Evolutionary conservation across 2,113 vertebrate genomes (phyloP).

Genomic region (Thamnophis sirtalis): DNA sequence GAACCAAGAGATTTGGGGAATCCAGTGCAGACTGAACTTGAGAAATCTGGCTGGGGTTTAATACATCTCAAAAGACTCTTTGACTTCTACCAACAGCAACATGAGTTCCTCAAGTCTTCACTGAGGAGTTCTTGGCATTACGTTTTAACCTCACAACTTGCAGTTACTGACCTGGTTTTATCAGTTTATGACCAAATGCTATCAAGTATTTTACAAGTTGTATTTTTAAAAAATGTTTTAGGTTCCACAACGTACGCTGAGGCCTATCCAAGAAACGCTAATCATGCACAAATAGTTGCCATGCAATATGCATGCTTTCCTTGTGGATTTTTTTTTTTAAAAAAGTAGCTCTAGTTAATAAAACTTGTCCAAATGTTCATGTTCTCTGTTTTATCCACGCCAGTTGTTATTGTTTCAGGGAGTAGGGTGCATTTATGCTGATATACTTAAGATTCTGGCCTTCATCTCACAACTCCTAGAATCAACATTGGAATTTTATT

Average conservation of each 20-base stretch:
- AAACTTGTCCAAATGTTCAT: not conserved
- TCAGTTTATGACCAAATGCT: not conserved
- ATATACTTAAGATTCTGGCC: not conserved
- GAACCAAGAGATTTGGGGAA: constrained; percentile 79
- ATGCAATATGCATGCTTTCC: not conserved
- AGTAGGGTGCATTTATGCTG: not conserved
- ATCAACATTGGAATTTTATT: not conserved
- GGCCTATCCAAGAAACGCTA: not conserved
- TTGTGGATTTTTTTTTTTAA: not conserved
- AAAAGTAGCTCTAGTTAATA: not conserved
- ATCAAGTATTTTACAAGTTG: constrained; percentile 19
- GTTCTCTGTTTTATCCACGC: not conserved
- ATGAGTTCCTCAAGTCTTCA: constrained; percentile 4
- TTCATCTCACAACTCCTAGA: not conserved
- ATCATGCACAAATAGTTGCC: not conserved
- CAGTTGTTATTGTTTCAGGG: not conserved
- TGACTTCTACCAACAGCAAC: not conserved
- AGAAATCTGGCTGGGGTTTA: constrained; percentile 47
- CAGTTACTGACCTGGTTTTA: not conserved
- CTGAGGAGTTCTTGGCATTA: constrained; percentile 20
- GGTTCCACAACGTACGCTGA: not conserved
- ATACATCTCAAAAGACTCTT: constrained; percentile 4
- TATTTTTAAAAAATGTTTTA: not conserved
- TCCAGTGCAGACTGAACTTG: constrained; percentile 74
- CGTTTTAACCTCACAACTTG: not conserved